Evolutionary conservation across 2,888 invertebrate species (phyloP).

Genomic region (Toxonevra muliebris): DNA sequence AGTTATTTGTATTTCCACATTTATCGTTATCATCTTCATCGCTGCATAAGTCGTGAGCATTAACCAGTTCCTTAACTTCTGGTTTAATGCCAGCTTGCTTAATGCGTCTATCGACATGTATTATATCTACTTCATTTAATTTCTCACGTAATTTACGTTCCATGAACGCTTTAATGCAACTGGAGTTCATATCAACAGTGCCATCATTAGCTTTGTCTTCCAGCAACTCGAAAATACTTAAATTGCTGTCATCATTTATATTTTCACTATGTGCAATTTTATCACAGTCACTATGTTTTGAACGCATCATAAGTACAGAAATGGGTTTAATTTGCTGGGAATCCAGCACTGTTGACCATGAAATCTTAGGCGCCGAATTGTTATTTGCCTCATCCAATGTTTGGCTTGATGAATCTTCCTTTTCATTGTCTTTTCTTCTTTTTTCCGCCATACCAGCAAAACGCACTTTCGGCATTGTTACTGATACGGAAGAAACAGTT

Average conservation of each 20-base stretch:
- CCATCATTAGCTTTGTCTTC: conserved; percentile 78
- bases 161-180: conserved; percentile 68
- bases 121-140: conserved; percentile 58
- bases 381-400: conserved; percentile 23
- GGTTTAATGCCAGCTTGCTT: conserved; percentile 43
- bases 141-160: conserved; percentile 54
- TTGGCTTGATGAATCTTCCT: conserved; percentile 36
- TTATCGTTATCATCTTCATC: conserved; percentile 31
- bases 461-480: conserved; percentile 44
- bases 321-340: conserved; percentile 59
- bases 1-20: conserved; percentile 16
- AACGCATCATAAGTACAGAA: conserved; percentile 53
- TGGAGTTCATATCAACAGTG: conserved; percentile 77
- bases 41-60: conserved; percentile 21
- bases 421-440: conserved; percentile 24
- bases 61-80: conserved; percentile 31
- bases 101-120: conserved; percentile 35
- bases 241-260: conserved; percentile 2
- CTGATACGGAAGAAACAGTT: conserved; percentile 1
- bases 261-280: conserved; percentile 27
- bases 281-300: conserved; percentile 55
- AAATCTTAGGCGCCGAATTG: conserved; percentile 45
- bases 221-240: conserved; percentile 77
- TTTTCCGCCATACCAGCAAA: conserved; percentile 37
- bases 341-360: conserved; percentile 66